phyloP scores from a whole-genome alignment of 2,888 invertebrate species.

The Microplitis manilae region DNA sequence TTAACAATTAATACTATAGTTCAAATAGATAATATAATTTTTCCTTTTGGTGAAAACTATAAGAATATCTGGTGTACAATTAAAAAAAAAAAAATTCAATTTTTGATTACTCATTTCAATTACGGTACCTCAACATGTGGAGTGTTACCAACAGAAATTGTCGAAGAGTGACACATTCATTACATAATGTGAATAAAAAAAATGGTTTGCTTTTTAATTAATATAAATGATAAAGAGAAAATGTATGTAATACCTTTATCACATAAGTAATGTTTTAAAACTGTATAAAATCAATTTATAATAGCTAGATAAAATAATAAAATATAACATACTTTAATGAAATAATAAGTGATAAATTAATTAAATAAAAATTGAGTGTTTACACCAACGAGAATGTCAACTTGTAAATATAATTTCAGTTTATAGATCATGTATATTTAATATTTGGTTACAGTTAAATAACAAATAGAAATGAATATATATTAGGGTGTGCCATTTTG shows the following conservation, averaged over 20 bases:
- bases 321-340: too few species aligned
- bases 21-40: conserved; percentile 25
- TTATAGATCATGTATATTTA: too few species aligned
- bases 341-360: too few species aligned
- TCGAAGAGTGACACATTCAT: background rate
- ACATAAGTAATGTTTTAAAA: background rate
- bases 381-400: too few species aligned
- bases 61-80: conserved; percentile 9
- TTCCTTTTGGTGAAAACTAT: conserved; percentile 4
- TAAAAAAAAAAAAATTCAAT: conserved; percentile 25
- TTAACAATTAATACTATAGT: conserved; percentile 25
- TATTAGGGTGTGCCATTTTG: too few species aligned
- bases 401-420: too few species aligned
- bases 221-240: background rate
- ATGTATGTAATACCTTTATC: conserved; percentile 6
- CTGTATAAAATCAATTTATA: background rate
- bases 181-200: conserved; percentile 14
- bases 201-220: conserved; percentile 24
- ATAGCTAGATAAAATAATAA: background rate
- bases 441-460: too few species aligned
- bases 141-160: conserved; percentile 19
- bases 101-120: conserved; percentile 33
- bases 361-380: too few species aligned
- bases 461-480: too few species aligned
- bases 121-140: conserved; percentile 30